Conservation (phyloP, 2,113 vertebrate genomes). For the Arvicanthis niloticus region DNA sequence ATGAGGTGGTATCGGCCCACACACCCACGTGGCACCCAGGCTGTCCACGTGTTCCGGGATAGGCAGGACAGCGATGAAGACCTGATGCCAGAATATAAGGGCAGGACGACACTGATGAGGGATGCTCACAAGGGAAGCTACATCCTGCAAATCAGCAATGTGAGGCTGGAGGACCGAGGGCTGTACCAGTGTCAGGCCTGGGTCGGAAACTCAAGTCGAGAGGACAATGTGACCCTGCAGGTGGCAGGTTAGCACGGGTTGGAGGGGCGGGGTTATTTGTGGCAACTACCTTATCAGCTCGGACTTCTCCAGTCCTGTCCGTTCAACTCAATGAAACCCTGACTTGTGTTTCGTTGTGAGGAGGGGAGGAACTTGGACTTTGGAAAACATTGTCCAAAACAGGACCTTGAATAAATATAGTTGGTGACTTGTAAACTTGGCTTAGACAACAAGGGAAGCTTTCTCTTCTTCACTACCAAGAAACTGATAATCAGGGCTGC, state of each 20-base stretch:
- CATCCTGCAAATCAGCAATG: slow-evolving; percentile 53
- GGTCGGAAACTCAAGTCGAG: slow-evolving; percentile 54
- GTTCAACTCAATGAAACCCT: background rate
- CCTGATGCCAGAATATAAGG: slow-evolving; percentile 54
- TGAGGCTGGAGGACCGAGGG: slow-evolving; percentile 72
- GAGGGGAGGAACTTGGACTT: background rate
- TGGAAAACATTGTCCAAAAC: background rate
- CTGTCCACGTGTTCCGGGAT: slow-evolving; percentile 57
- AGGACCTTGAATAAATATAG: background rate
- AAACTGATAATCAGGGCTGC: background rate
- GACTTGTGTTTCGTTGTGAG: background rate
- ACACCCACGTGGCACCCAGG: background rate
- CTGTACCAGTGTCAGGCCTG: slow-evolving; percentile 66
- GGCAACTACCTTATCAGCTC: background rate
- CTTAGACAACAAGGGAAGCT: background rate
- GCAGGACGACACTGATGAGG: slow-evolving; percentile 69
- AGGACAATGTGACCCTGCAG: slow-evolving; percentile 62
- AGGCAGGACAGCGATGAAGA: slow-evolving; percentile 54
- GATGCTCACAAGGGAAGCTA: background rate
- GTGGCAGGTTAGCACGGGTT: slow-evolving; percentile 71
- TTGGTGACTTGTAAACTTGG: background rate
- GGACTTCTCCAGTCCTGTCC: background rate
- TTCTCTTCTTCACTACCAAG: background rate
- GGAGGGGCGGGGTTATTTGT: background rate
- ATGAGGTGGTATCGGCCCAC: slow-evolving; percentile 70